Evolutionary conservation across 2,888 invertebrate species (phyloP), one percentile per base, ranked within the genome.

Genomic region (Rotaria sp.): DNA sequence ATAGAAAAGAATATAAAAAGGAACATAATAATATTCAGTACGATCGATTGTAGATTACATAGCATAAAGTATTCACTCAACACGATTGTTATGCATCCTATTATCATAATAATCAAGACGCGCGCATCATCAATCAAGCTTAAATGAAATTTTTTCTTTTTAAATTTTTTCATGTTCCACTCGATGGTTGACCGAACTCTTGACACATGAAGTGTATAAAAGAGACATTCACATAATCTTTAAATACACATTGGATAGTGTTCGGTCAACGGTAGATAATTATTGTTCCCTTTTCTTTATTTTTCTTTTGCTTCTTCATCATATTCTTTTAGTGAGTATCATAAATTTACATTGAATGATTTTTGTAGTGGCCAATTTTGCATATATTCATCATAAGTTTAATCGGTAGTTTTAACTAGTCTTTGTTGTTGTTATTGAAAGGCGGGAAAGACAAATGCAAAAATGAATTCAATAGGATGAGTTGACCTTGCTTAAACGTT

Each of bases 401-500:
- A 67, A 67, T 30, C 35, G 15, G 15, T 21, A 15, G 5, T 67
- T 35, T 67, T 8, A 67, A 67, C 35, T 35, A 35, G n/a, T n/a
- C n/a, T 18, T 45, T 7, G 35, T 55, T 26, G 26, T 55, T 55
- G 24, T 26, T 55, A 26, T 55, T 30, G 15, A 67, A 67, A 67
- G 67, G 67, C 67, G 35, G 67, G 67, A 67, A 67, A 67, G 67
- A 67, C 30, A 35, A 67, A 67, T 35, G 8, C 5, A 30, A 67
- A 35, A 67, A 26, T 35, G 67, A 67, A 67, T 67, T 35, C 35
- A 67, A 67, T 67, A 67, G 67, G 67, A 67, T 67, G 67, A 67
- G 67, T 67, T 67, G 67, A 67, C 67, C 67, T 67, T 67, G 67
- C 7, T 67, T 35, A 67, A 67, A 30, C 35, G 67, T 67, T 67